Percentiles rank a stretch among this genome's conserved stretches.
phyloP scores from a whole-genome alignment of 2,113 vertebrate species.

The Xerus inauris region DNA sequence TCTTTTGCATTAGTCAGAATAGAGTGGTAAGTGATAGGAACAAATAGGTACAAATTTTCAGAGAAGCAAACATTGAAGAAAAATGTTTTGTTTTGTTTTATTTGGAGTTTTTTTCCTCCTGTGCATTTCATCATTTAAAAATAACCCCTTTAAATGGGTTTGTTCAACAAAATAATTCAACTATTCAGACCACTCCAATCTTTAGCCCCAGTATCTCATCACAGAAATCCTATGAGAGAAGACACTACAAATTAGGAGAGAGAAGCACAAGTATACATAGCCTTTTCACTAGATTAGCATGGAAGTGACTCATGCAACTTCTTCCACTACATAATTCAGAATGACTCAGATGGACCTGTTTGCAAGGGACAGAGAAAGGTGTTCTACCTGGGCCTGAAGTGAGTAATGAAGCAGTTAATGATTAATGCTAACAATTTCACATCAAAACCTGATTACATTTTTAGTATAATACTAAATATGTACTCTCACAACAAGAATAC shows the following conservation, averaged over 20 bases:
- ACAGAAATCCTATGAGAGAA: neutral
- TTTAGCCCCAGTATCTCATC: neutral
- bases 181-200: neutral
- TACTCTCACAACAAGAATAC: neutral
- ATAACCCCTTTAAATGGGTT: neutral
- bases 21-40: neutral
- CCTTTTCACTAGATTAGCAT: neutral
- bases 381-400: neutral
- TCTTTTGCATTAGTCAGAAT: neutral
- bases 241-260: neutral
- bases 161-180: neutral
- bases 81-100: neutral
- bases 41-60: neutral
- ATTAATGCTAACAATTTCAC: neutral
- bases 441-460: neutral
- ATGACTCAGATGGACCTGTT: neutral
- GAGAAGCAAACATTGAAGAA: neutral
- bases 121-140: neutral
- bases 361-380: neutral
- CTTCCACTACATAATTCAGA: neutral
- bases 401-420: neutral
- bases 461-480: neutral
- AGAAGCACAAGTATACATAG: neutral
- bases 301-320: neutral
- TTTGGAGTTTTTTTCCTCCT: neutral